phyloP scores from a whole-genome alignment of 2,888 invertebrate genomes.

The Toxonevra muliebris region DNA sequence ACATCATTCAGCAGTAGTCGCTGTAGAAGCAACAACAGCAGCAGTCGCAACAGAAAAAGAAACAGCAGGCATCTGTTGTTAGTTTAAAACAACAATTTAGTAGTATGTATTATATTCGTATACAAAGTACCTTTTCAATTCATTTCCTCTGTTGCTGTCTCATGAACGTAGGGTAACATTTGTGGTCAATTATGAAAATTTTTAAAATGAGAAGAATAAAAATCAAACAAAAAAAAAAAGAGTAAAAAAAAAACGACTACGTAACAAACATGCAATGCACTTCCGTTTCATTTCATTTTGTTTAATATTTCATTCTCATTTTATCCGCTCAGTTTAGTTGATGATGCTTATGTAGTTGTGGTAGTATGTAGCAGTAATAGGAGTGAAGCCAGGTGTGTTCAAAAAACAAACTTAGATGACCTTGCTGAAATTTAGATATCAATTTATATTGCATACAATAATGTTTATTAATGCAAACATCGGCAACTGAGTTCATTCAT shows the following conservation, averaged over 20 bases:
- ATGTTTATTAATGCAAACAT: no score
- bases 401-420: background rate
- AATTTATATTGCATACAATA: no score
- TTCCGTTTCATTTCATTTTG: constrained; percentile 31
- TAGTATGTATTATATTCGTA: background rate
- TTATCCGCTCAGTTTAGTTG: background rate
- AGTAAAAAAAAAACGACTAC: constrained; percentile 12
- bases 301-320: no score
- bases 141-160: constrained; percentile 26
- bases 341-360: background rate
- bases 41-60: no score
- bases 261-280: constrained; percentile 28
- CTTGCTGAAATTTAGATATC: no score
- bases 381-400: background rate
- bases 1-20: no score
- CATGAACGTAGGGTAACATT: constrained; percentile 11
- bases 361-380: background rate
- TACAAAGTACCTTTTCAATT: constrained; percentile 31
- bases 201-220: constrained; percentile 11
- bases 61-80: background rate
- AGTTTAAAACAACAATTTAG: constrained; percentile 1
- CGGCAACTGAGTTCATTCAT: no score
- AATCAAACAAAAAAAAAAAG: background rate
- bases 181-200: constrained; percentile 32
- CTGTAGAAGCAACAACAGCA: no score